These are phyloP conservation scores for Zelostemma sp. DNA, from an alignment of 1,140 invertebrate genomes.

Conservation along the genomic window DNA sequence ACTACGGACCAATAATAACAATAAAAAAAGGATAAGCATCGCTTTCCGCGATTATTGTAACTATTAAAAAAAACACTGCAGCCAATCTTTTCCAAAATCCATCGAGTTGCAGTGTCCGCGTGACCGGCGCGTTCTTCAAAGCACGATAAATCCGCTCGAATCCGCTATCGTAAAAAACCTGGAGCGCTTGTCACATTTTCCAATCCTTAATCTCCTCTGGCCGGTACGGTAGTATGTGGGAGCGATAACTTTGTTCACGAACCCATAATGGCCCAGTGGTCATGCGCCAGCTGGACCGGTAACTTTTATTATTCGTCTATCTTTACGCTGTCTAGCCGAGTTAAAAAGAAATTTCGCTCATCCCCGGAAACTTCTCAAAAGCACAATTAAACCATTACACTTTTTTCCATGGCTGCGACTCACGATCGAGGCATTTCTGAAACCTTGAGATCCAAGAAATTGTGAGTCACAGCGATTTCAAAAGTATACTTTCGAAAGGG, in stretches of 20 bases:
- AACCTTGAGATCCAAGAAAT: neutral
- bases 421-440: neutral
- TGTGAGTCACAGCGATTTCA: neutral
- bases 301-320: too few species aligned
- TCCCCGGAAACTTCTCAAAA: neutral
- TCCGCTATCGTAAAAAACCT: neutral
- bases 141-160: neutral
- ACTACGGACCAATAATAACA: too few species aligned
- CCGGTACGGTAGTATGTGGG: neutral
- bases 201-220: slow-evolving; percentile 1
- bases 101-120: neutral
- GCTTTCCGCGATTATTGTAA: neutral
- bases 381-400: neutral
- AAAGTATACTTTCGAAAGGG: slow-evolving; percentile 1
- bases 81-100: neutral
- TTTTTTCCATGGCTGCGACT: neutral
- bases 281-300: too few species aligned
- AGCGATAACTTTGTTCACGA: neutral
- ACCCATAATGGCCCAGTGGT: neutral
- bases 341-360: too few species aligned
- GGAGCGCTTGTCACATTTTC: neutral
- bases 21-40: too few species aligned
- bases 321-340: too few species aligned
- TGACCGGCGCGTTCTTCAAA: neutral
- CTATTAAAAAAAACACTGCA: neutral